These are phyloP conservation scores for Ditylenchus weischeri DNA, from an alignment of 2,888 invertebrate genomes.

Conservation along the genomic window DNA sequence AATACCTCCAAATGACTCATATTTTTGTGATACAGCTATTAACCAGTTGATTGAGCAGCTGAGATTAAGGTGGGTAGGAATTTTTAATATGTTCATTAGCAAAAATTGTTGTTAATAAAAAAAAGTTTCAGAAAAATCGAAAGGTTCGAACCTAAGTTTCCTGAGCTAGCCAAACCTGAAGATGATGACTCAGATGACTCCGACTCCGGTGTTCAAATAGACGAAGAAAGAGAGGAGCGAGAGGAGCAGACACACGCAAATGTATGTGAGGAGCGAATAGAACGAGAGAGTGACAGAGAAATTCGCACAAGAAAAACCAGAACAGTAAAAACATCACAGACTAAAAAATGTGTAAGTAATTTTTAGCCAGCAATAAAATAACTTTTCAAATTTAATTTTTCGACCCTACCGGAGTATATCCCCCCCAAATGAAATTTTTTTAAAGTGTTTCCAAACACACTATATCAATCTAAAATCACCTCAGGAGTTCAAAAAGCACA, in stretches of 20 bases:
- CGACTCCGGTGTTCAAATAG: slow-evolving; percentile 48
- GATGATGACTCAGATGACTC: slow-evolving; percentile 45
- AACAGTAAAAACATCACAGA: slow-evolving; percentile 48
- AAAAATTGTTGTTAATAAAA: background rate
- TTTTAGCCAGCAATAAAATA: slow-evolving; percentile 2
- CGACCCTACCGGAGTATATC: too few species aligned
- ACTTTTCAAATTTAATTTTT: too few species aligned
- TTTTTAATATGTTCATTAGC: background rate
- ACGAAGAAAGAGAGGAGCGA: slow-evolving; percentile 50
- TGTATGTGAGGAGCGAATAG: slow-evolving; percentile 52
- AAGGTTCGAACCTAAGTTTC: slow-evolving; percentile 46
- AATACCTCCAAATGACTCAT: too few species aligned
- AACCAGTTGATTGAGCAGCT: slow-evolving; percentile 43
- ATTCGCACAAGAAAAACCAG: slow-evolving; percentile 49
- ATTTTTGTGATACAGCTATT: background rate
- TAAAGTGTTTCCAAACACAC: too few species aligned
- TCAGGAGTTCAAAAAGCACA: too few species aligned
- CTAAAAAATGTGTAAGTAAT: slow-evolving; percentile 43
- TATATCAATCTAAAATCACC: too few species aligned
- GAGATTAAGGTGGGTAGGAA: slow-evolving; percentile 39
- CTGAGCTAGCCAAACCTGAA: slow-evolving; percentile 38
- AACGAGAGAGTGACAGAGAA: slow-evolving; percentile 43
- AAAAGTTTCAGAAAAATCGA: slow-evolving; percentile 47
- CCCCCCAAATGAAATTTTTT: too few species aligned
- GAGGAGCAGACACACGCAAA: slow-evolving; percentile 51